Base-by-base conservation (phyloP, 2,113 vertebrate species). In the Blennius ocellaris region DNA sequence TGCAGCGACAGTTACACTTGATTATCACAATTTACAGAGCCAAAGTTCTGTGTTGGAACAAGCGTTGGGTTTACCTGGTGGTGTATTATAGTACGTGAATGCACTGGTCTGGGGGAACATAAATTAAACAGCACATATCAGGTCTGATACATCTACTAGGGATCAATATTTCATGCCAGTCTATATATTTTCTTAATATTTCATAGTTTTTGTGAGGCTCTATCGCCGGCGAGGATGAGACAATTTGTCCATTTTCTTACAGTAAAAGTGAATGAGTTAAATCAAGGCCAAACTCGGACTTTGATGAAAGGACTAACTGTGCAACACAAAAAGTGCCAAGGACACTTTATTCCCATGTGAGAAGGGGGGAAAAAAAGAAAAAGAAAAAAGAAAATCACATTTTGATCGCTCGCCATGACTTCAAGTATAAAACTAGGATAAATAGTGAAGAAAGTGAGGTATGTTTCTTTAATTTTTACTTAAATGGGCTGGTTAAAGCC, bases 401-500 rank as follows among this genome's bases (percentile, higher is more conserved):
- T 51, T 0, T 62, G 16, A 66, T 67, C 6, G 49, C 41, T 59
- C 73, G 44, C 12, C 1, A 47, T 56, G 11, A 9, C 49, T 47
- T 8, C 41, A 49, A 48, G 21, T 30, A 30, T 30, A 30, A 30
- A 30, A 30, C 21, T 30, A 30, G 4, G 21, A 30, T 30, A 30
- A 30, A 30, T 30, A 59, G 21, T 52, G 37, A 36, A 54, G 59
- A 14, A 15, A 78, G 66, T 58, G 69, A 40, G 40, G 37, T 45
- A 11, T 9, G 43, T 44, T 50, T 67, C 79, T 66, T 71, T 60
- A 30, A 14, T 43, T 50, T 45, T 64, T 81, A 59, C 36, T 44
- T 21, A 48, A 37, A 37, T 63, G 81, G 67, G 69, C 65, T 59
- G 67, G 79, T 52, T 63, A 44, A 71, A 70, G 68, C 67, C 69